Percentiles rank a stretch among this genome's conserved stretches.
These are phyloP conservation scores for Polietes domitor DNA, from an alignment of 2,888 invertebrate species.

Conservation along the genomic window DNA sequence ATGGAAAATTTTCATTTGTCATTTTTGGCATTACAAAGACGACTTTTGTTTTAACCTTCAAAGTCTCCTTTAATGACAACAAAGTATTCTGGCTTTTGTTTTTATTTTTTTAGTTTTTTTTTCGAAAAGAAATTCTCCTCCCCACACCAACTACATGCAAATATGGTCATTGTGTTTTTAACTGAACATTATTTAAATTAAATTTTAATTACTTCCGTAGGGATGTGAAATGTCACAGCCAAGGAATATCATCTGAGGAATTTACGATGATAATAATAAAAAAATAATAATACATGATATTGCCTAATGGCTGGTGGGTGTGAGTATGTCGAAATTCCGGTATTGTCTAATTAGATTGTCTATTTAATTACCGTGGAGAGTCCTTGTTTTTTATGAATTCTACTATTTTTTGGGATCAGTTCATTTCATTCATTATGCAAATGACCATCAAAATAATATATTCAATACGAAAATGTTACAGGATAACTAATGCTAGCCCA, in stretches of 20 bases:
- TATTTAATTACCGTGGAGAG: too few relatives aligned
- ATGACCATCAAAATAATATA: too few relatives aligned
- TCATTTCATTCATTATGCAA: too few relatives aligned
- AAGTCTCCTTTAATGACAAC: slow-evolving; percentile 28
- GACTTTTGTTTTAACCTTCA: slow-evolving; percentile 15
- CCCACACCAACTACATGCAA: too few relatives aligned
- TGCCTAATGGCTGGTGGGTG: neutral
- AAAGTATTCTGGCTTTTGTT: neutral
- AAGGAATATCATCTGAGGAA: too few relatives aligned
- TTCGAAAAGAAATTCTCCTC: neutral
- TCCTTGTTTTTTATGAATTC: too few relatives aligned
- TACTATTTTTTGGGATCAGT: too few relatives aligned
- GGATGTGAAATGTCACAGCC: neutral
- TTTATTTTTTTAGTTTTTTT: too few relatives aligned
- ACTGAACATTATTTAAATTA: slow-evolving; percentile 7
- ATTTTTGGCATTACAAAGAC: slow-evolving; percentile 24
- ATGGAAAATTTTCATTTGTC: slow-evolving; percentile 24
- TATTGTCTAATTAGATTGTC: neutral
- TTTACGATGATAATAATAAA: neutral
- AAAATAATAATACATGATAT: neutral
- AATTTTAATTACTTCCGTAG: slow-evolving; percentile 23
- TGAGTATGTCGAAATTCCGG: neutral
- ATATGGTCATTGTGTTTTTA: neutral
- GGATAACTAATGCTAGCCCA: too few relatives aligned
- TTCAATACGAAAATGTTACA: too few relatives aligned